Conservation (phyloP, 2,113 vertebrate genomes). For the Erythrocercus mccallii region DNA sequence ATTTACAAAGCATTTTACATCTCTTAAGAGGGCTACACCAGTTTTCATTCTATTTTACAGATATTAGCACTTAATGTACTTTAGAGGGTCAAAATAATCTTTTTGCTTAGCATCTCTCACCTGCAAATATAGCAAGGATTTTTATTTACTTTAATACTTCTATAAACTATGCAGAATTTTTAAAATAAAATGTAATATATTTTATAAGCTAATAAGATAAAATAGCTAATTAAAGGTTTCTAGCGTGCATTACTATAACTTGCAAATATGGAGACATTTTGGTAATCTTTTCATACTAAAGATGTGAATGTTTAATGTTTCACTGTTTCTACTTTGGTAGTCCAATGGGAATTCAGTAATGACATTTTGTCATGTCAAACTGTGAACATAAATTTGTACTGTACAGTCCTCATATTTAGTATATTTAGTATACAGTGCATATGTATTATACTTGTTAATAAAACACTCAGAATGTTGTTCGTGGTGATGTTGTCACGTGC, state of each 20-base stretch:
- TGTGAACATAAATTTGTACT: conserved; percentile 90
- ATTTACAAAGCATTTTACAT: conserved; percentile 58
- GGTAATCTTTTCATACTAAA: conserved; percentile 80
- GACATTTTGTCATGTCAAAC: conserved; percentile 88
- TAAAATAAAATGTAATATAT: conserved; percentile 82
- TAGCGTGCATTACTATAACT: conserved; percentile 81
- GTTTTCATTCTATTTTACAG: conserved; percentile 65
- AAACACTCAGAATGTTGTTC: conserved; percentile 72
- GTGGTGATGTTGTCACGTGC: not conserved
- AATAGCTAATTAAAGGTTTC: conserved; percentile 88
- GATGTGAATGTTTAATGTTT: conserved; percentile 84
- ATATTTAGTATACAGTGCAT: conserved; percentile 69
- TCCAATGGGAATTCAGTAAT: conserved; percentile 90
- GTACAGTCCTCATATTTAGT: conserved; percentile 78
- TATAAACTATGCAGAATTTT: conserved; percentile 80
- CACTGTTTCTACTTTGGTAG: conserved; percentile 83
- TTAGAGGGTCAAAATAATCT: conserved; percentile 74
- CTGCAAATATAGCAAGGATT: conserved; percentile 72
- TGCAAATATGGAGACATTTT: conserved; percentile 82
- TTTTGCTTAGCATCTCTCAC: conserved; percentile 73
- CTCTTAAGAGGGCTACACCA: conserved; percentile 61
- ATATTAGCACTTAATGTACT: conserved; percentile 72
- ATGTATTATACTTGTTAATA: conserved; percentile 90
- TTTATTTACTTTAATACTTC: conserved; percentile 76
- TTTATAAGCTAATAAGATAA: conserved; percentile 84